Base-by-base conservation (phyloP, 2,113 vertebrate species). In the Chauna torquata region DNA sequence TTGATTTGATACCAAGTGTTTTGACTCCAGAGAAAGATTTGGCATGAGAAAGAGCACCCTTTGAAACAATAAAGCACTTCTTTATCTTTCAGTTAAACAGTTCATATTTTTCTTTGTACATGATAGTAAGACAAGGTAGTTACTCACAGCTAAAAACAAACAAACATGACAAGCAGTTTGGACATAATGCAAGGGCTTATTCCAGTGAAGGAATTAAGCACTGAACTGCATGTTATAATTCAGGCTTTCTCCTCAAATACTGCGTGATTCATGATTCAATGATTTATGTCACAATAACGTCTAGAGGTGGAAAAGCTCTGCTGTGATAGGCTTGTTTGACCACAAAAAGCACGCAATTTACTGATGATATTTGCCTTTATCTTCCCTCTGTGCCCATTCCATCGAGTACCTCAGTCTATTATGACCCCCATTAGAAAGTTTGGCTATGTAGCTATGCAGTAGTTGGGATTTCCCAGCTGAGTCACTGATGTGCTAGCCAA, bases 401-500 rank as follows among this genome's bases (percentile, higher is more conserved):
- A 74, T 79, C 66, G 6, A 80, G 66, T 71, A 62, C 28, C 71
- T 76, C 71, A 66, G 84, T 17, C 71, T 87, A 12, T 80, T 77
- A 96, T 1, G 1, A 82, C 81, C 90, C 68, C 52, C 0, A 0
- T 70, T 78, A 75, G 87, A 85, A 96, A 79, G 89, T 94, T 91
- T 91, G 91, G 81, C 55, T 80, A 40, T 92, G 94, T 88, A 77
- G 75, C 90, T 74, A 74, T 65, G 71, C 78, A 88, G 82, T 42
- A 80, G 92, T 85, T 90, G 90, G 87, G 75, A 90, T 96, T 95
- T 87, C 91, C 95, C 90, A 94, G 75, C 66, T 74, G 92, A 93
- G 85, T 77, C 90, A 93, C 88, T 80, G 52, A 87, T 72, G 34
- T 54, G 22, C 44, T 16, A 50, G 78, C 62, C 92, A 92, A 86